A percentile compares a stretch with the other conserved stretches of the same genome.
Evolutionary conservation across 2,888 invertebrate species (phyloP).

Genomic region (Megamerina dolium): DNA sequence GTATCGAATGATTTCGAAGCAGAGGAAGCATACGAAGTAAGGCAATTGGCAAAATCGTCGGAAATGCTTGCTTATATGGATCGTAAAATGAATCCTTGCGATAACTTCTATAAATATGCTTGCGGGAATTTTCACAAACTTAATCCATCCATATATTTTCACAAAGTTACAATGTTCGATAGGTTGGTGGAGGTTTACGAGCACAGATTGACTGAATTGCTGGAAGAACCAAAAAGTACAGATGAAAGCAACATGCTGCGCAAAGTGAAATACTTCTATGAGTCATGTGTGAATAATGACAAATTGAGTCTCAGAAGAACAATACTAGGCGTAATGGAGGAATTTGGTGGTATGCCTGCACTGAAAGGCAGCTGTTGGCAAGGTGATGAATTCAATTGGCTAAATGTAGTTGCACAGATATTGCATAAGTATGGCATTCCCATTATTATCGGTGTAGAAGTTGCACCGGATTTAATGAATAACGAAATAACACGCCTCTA

Average conservation of each 20-base stretch:
- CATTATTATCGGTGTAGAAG: conserved; percentile 32
- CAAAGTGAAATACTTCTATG: conserved; percentile 41
- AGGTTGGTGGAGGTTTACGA: conserved; percentile 29
- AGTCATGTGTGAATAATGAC: conserved; percentile 36
- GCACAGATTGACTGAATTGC: conserved; percentile 28
- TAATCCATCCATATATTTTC: conserved; percentile 25
- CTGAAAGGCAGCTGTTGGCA: conserved; percentile 34
- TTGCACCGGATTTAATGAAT: conserved; percentile 31
- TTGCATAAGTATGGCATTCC: conserved; percentile 34
- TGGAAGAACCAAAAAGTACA: conserved; percentile 26
- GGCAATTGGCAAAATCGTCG: conserved; percentile 36
- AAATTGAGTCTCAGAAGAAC: conserved; percentile 23
- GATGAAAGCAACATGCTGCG: conserved; percentile 31
- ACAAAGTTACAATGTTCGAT: conserved; percentile 24
- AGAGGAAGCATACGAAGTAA: conserved; percentile 27
- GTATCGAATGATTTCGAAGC: conserved; percentile 28
- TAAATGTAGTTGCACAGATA: conserved; percentile 31
- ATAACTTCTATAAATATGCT: conserved; percentile 38
- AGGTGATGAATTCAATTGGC: conserved; percentile 34
- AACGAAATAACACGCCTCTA: conserved; percentile 35
- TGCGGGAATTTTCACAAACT: conserved; percentile 37
- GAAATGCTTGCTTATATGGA: conserved; percentile 34
- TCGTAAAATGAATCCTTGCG: conserved; percentile 30
- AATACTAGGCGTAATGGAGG: conserved; percentile 29
- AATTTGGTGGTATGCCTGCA: conserved; percentile 42